Base-by-base conservation (phyloP, 2,888 invertebrate genomes). In the Orchesella flavescens region DNA sequence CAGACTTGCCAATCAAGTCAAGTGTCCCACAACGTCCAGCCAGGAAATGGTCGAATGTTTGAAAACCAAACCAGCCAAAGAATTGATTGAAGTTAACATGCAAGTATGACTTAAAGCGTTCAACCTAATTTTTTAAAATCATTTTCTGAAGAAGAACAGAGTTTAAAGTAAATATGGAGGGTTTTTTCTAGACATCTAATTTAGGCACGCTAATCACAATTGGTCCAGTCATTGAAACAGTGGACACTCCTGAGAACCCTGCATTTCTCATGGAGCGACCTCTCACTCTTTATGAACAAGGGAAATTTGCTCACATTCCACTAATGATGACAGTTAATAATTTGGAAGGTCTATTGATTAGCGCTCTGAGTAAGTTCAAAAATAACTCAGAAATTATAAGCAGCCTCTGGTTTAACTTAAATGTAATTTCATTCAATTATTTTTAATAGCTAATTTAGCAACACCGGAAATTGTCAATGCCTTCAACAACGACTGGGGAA, bases 401-500 rank as follows among this genome's bases (percentile, higher is more conserved):
- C 4, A 55, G 19, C n/a, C n/a, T n/a, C n/a, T 21, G 59, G n/a
- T n/a, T n/a, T n/a, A n/a, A n/a, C n/a, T n/a, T n/a, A n/a, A n/a
- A n/a, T n/a, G n/a, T n/a, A n/a, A n/a, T n/a, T n/a, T n/a, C n/a
- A n/a, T n/a, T n/a, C n/a, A n/a, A n/a, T n/a, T n/a, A n/a, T n/a
- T n/a, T n/a, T n/a, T 74, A n/a, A 7, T 24, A 84, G 84, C 17
- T 1, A 63, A 84, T 4, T 43, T 86, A 17, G 59, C 55, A 65
- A 23, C 77, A 5, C 59, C 82, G 2, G 46, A 71, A 21, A 21
- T 84, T 0, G 21, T 69, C 1, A 23, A 68, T 1, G 75, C 63
- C 10, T 57, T 86, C n/a, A 80, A 86, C 21, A 65, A 83, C 19
- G 43, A 86, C 23, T 86, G 84, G 84, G 2, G 55, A 9, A 34